These are phyloP conservation scores for Anguilla marmorata DNA, from an alignment of 2,797 vertebrate genomes.

Conservation along the genomic window DNA sequence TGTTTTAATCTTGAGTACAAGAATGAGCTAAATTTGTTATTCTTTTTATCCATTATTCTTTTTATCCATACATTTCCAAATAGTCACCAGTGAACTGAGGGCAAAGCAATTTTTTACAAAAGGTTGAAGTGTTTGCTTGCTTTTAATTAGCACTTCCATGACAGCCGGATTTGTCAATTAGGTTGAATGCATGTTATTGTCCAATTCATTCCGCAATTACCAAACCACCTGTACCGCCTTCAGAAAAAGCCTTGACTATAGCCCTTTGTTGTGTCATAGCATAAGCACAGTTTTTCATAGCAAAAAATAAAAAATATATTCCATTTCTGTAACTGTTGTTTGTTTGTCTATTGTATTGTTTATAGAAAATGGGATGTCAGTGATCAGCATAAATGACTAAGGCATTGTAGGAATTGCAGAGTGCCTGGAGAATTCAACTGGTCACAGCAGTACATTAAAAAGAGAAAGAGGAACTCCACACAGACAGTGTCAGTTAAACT, in stretches of 20 bases:
- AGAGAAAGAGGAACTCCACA: background rate
- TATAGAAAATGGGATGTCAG: constrained; percentile 35
- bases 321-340: too few species aligned
- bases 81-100: too few species aligned
- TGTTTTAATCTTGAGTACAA: background rate
- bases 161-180: background rate
- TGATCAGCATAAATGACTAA: background rate
- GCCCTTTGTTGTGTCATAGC: background rate
- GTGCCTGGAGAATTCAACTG: background rate
- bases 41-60: too few species aligned
- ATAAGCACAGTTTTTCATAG: too few species aligned
- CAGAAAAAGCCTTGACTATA: background rate
- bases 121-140: background rate
- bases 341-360: constrained; percentile 68
- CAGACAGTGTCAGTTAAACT: background rate
- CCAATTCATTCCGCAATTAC: background rate
- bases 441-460: too few species aligned
- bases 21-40: background rate
- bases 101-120: too few species aligned
- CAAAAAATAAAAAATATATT: too few species aligned
- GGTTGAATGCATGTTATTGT: background rate
- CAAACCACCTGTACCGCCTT: background rate
- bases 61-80: too few species aligned
- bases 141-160: background rate
- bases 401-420: background rate